phyloP scores from a whole-genome alignment of 2,113 vertebrate genomes.

The Datnioides undecimradiatus region DNA sequence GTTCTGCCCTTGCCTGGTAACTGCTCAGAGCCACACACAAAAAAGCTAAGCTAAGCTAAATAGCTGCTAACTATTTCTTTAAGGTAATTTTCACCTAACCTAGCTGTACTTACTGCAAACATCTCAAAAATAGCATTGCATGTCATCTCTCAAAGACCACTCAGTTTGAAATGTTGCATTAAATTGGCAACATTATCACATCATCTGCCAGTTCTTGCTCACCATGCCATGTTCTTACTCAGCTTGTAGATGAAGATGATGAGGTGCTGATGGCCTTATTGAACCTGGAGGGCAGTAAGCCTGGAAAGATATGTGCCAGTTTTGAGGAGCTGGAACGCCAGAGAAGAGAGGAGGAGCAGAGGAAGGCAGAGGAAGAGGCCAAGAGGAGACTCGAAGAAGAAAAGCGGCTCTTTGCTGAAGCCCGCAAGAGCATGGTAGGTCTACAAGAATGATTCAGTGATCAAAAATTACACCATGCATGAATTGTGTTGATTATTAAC shows the following conservation, averaged over 20 bases:
- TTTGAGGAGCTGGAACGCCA: slow-evolving; percentile 86
- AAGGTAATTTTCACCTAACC: too few species aligned
- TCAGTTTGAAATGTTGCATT: background rate
- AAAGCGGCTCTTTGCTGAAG: slow-evolving; percentile 86
- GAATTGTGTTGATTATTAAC: slow-evolving; percentile 24
- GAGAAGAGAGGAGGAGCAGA: slow-evolving; percentile 84
- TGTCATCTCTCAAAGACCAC: too few species aligned
- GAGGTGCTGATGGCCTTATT: slow-evolving; percentile 81
- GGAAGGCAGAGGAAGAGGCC: slow-evolving; percentile 85
- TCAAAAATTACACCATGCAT: background rate
- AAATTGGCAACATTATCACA: background rate
- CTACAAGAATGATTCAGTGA: too few species aligned
- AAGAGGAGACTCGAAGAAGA: slow-evolving; percentile 86
- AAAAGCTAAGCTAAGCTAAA: background rate
- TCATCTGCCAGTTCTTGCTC: background rate
- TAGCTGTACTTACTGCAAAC: background rate
- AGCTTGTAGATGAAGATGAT: slow-evolving; percentile 85
- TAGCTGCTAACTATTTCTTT: background rate
- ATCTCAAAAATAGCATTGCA: background rate
- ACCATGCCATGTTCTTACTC: slow-evolving; percentile 16
- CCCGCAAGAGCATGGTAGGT: slow-evolving; percentile 86
- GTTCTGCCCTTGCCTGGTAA: too few species aligned
- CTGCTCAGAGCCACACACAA: too few species aligned
- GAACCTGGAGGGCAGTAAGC: slow-evolving; percentile 80
- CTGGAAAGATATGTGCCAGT: slow-evolving; percentile 85